A percentile compares a stretch with the other conserved stretches of the same genome.
phyloP scores from a whole-genome alignment of 2,113 vertebrate genomes.

The Sorex fumeus region DNA sequence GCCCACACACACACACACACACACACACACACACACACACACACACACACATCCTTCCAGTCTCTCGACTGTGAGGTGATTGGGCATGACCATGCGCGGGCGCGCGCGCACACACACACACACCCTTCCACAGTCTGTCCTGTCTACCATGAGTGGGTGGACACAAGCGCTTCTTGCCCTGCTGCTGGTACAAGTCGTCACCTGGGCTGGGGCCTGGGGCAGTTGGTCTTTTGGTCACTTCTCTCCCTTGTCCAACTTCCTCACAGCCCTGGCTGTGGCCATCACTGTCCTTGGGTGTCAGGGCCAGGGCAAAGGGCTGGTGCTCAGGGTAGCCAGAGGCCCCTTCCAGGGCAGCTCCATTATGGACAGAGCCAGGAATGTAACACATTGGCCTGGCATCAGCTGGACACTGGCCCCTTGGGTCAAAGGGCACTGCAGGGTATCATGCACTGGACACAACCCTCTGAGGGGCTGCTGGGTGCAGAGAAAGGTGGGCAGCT shows the following conservation, averaged over 20 bases:
- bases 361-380: rapidly evolving
- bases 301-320: neutral
- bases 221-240: neutral
- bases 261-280: neutral
- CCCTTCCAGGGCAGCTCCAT: neutral
- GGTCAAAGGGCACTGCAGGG: neutral
- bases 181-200: neutral
- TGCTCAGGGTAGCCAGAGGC: neutral
- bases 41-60: too few relatives aligned
- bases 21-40: too few relatives aligned
- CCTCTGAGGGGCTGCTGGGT: neutral
- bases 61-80: too few relatives aligned
- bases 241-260: neutral
- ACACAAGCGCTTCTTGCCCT: too few relatives aligned
- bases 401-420: rapidly evolving
- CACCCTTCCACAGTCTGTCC: neutral
- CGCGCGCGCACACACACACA: too few relatives aligned
- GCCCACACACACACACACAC: too few relatives aligned
- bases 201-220: neutral
- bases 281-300: neutral
- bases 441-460: rapidly evolving
- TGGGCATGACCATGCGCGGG: too few relatives aligned
- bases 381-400: rapidly evolving
- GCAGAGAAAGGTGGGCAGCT: too few relatives aligned
- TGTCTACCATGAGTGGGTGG: neutral